Conservation (phyloP, 2,113 vertebrate species). For the Gopherus evgoodei region DNA sequence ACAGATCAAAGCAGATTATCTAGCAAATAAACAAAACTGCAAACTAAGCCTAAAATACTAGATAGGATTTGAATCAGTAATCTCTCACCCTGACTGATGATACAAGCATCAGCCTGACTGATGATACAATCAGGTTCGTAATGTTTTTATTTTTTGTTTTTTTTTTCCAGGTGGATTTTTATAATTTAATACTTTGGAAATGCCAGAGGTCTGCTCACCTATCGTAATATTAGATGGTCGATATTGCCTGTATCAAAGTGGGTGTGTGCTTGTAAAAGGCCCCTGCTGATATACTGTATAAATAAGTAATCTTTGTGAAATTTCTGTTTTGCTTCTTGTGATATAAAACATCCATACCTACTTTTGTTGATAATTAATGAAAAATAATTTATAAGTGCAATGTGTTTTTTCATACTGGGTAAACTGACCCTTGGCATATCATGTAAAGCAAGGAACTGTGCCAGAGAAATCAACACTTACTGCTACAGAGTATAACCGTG, state of each 20-base stretch:
- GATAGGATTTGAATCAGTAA: too few relatives aligned
- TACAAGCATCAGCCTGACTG: too few relatives aligned
- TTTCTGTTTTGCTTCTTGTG: not conserved
- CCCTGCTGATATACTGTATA: not conserved
- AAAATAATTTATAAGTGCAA: not conserved
- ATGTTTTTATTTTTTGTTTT: too few relatives aligned
- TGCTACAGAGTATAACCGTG: not conserved
- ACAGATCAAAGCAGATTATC: too few relatives aligned
- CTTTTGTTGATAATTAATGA: not conserved
- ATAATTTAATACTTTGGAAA: not conserved
- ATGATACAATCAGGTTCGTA: too few relatives aligned
- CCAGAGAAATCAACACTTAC: not conserved
- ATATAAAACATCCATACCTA: not conserved
- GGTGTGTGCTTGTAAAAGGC: not conserved
- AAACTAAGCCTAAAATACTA: too few relatives aligned
- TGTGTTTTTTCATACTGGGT: not conserved
- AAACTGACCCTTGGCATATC: not conserved
- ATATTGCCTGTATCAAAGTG: not conserved
- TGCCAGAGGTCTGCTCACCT: rapidly evolving
- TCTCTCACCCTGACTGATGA: too few relatives aligned
- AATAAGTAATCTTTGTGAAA: not conserved
- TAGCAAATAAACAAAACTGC: too few relatives aligned
- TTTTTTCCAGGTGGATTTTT: not conserved
- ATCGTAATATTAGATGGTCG: rapidly evolving
- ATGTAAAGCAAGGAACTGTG: not conserved